Base-by-base conservation (phyloP, 1,140 invertebrate species). In the Cydia strobilella region DNA sequence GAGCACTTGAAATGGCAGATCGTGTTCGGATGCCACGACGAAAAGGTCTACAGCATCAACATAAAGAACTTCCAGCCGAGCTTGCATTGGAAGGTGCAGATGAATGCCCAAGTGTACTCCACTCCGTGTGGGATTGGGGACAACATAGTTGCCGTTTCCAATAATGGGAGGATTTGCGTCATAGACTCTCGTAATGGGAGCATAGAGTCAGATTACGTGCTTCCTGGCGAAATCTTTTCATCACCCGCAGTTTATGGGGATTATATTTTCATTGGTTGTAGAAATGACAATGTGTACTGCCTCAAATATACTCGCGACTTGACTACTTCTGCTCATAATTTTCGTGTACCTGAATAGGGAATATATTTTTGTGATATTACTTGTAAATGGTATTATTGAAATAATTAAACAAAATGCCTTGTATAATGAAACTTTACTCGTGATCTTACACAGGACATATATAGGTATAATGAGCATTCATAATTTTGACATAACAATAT, bases 201-300 rank as follows among this genome's bases (percentile, higher is more conserved):
- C 23, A 72, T 94, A 62, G 35, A 94, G 31, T 80, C 82, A 27
- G 88, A 88, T 51, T 90, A 93, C 75, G 83, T 89, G 13, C 87
- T 96, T 73, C 92, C 94, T 10, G 94, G 93, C 35, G 94, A 96
- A 87, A 93, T 95, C 39, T 97, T 96, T 87, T 97, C 96, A 9
- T 96, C 96, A 13, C 96, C 96, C 15, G 89, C 94, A 65, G 80
- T 95, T 15, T 84, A 91, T 79, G 85, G 94, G 20, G 88, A 94
- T 84, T 89, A 91, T 10, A 82, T 96, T 72, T 92, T 94, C 79
- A 89, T 96, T 81, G 96, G 96, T 51, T 96, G 96, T 86, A 94
- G 96, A 89, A 95, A 97, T 93, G 94, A 97, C 87, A 92, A 94
- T 88, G 78, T 97, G 5, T 96, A 96, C 88, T 94, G 95, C 85